Evolutionary conservation across 2,888 invertebrate genomes (phyloP).

Genomic region (Diogma glabrata): DNA sequence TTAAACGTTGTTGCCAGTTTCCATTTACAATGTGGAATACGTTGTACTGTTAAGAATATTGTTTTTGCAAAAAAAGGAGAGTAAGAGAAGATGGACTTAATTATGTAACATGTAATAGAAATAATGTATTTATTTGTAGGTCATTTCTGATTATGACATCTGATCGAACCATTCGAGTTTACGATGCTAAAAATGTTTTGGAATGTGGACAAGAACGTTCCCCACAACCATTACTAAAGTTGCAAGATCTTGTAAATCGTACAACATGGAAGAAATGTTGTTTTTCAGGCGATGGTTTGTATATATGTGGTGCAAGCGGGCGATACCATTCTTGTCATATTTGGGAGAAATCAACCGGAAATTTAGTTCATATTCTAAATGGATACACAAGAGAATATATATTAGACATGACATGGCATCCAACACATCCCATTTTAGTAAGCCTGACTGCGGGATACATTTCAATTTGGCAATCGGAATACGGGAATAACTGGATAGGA

Average conservation of each 20-base stretch:
- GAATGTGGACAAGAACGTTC: constrained; percentile 72
- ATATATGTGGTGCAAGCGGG: constrained; percentile 90
- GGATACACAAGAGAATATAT: constrained; percentile 28
- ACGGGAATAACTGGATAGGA: constrained; percentile 97
- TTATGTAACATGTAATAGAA: too few relatives aligned
- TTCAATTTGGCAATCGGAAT: constrained; percentile 93
- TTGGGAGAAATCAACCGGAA: constrained; percentile 92
- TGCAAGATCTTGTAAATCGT: constrained; percentile 42
- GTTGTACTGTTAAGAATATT: not conserved
- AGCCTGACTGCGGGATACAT: constrained; percentile 86
- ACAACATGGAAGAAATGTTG: constrained; percentile 97
- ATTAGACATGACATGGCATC: constrained; percentile 93
- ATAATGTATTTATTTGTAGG: too few relatives aligned
- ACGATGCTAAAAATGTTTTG: constrained; percentile 73
- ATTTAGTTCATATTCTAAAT: constrained; percentile 89
- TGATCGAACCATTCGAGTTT: constrained; percentile 86
- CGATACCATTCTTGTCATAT: constrained; percentile 66
- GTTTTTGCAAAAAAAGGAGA: not conserved
- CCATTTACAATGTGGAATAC: not conserved
- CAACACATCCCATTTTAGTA: constrained; percentile 84
- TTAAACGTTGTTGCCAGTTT: not conserved
- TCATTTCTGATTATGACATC: constrained; percentile 81
- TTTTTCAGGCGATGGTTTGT: constrained; percentile 93
- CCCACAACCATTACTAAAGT: constrained; percentile 68
- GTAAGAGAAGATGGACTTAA: not conserved